A percentile compares a stretch with the other conserved stretches of the same genome.
phyloP scores from a whole-genome alignment of 35 echinoderm and acorn worm species.

The Eucidaris tribuloides region DNA sequence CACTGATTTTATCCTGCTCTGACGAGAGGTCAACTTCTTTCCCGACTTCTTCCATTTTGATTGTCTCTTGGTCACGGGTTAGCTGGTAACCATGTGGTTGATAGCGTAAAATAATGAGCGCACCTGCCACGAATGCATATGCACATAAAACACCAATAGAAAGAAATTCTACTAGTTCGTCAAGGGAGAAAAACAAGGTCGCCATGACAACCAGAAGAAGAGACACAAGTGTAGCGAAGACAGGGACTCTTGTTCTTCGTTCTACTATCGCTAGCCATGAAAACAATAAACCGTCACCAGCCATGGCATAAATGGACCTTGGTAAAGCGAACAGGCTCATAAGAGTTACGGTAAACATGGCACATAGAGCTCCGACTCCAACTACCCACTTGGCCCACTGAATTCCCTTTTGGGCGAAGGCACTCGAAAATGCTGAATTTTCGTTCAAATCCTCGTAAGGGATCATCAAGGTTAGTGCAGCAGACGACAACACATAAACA shows the following conservation, averaged over 20 bases:
- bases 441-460: conserved; percentile 36
- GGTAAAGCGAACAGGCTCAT: not conserved
- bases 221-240: conserved; percentile 21
- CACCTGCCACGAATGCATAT: conserved; percentile 57
- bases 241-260: conserved; percentile 23
- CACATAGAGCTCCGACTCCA: conserved; percentile 39
- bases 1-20: not conserved
- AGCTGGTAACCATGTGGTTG: not conserved
- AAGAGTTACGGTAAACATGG: not conserved
- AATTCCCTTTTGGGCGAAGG: conserved; percentile 4
- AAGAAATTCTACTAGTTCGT: conserved; percentile 84
- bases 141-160: conserved; percentile 82
- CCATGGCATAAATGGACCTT: conserved; percentile 46
- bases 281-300: conserved; percentile 38
- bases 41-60: not conserved
- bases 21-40: not conserved
- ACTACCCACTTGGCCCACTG: conserved; percentile 35
- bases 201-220: conserved; percentile 36
- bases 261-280: not conserved
- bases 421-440: not conserved
- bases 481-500: conserved; percentile 1
- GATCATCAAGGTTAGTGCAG: conserved; percentile 31
- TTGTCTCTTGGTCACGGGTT: not conserved
- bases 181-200: conserved; percentile 51
- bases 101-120: conserved; percentile 68